Conservation (phyloP, 2,888 invertebrate species). For the Phyllotreta striolata region DNA sequence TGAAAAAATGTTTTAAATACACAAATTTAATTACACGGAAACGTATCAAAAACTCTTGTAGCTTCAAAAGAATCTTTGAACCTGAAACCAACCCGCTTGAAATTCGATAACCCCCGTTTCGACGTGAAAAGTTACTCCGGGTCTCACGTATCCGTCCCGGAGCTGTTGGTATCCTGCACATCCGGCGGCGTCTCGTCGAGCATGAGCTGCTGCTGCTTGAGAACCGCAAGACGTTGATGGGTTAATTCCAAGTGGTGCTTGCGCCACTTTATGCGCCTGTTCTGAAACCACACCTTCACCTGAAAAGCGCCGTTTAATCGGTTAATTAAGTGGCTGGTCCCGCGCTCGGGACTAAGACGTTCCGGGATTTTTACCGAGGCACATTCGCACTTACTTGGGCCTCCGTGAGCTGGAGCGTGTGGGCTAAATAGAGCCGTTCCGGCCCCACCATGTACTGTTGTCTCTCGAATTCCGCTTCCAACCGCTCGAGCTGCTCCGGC, state of each 20-base stretch:
- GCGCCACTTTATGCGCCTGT: constrained; percentile 93
- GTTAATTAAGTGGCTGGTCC: neutral
- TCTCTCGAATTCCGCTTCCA: constrained; percentile 93
- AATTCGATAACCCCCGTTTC: neutral
- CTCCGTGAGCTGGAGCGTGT: constrained; percentile 85
- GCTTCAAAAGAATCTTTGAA: too few relatives aligned
- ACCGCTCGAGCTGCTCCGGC: constrained; percentile 90
- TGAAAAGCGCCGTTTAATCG: constrained; percentile 55
- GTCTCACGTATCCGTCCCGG: constrained; percentile 55
- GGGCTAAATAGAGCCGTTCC: constrained; percentile 90
- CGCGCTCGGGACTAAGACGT: too few relatives aligned
- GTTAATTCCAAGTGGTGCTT: constrained; percentile 94
- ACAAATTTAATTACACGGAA: too few relatives aligned
- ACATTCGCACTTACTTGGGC: constrained; percentile 72
- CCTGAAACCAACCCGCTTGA: neutral
- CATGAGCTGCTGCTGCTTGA: constrained; percentile 63
- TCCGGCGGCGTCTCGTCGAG: constrained; percentile 62
- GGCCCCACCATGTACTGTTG: constrained; percentile 99
- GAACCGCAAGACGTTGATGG: constrained; percentile 80
- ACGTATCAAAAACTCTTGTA: too few relatives aligned
- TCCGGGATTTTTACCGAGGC: neutral
- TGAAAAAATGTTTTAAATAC: too few relatives aligned
- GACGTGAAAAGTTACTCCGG: neutral
- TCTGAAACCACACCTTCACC: constrained; percentile 94
- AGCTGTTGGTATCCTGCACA: constrained; percentile 63